A percentile compares a stretch with the other conserved stretches of the same genome.
Evolutionary conservation across 2,797 vertebrate species (phyloP).

Genomic region (Ptychadena robeensis): DNA sequence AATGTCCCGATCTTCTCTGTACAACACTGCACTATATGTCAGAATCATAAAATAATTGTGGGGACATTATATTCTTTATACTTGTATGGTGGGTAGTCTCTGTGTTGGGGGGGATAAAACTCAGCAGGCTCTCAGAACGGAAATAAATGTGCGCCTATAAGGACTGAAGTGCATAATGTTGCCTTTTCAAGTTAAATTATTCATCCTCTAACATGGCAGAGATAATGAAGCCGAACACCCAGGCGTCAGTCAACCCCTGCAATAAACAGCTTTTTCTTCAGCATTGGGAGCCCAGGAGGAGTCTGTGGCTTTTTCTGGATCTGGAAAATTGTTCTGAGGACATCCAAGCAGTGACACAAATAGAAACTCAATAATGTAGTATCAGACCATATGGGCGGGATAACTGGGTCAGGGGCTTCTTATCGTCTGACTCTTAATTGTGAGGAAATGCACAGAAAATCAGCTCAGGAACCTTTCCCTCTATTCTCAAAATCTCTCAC

Average conservation of each 20-base stretch:
- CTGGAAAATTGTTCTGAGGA: not conserved
- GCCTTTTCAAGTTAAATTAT: conserved; percentile 32
- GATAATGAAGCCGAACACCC: conserved; percentile 19
- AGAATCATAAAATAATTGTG: no score
- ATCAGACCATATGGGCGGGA: conserved; percentile 42
- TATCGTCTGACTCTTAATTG: not conserved
- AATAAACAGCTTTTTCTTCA: not conserved
- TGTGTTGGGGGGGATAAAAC: not conserved
- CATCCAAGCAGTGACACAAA: conserved; percentile 28
- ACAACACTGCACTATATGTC: no score
- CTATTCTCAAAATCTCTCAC: no score
- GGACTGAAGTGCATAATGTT: not conserved
- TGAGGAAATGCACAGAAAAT: not conserved
- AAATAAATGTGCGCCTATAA: not conserved
- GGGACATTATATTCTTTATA: no score
- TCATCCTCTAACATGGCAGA: conserved; percentile 36
- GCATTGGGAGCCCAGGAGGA: not conserved
- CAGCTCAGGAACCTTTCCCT: not conserved
- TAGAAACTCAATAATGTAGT: conserved; percentile 11
- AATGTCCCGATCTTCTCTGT: no score
- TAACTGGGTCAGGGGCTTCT: conserved; percentile 51
- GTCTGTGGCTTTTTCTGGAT: not conserved
- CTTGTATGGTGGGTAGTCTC: not conserved
- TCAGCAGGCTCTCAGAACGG: not conserved
- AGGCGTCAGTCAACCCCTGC: not conserved